Percentiles rank a stretch among this genome's conserved stretches.
Evolutionary conservation across 2,113 vertebrate species (phyloP).

Genomic region (human): DNA sequence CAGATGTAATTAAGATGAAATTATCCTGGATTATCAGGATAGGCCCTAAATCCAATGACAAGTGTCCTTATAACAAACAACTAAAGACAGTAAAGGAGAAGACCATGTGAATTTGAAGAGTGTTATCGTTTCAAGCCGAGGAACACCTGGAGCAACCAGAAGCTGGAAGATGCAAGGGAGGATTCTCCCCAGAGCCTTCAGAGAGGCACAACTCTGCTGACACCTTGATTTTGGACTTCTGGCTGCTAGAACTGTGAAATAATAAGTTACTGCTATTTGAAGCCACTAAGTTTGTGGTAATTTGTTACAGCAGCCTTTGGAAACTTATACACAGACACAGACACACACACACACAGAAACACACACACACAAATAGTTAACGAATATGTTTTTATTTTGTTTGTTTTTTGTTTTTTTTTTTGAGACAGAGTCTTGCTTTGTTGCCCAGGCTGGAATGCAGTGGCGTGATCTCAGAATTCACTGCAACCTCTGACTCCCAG

Average conservation of each 20-base stretch:
- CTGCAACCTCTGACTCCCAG: too few species aligned
- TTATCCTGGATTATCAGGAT: neutral
- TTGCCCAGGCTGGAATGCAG: too few species aligned
- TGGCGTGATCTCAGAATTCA: too few species aligned
- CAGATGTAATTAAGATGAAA: neutral
- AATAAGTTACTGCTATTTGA: neutral
- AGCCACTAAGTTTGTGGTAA: neutral
- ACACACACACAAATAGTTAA: neutral
- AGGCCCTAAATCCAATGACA: neutral
- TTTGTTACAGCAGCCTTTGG: neutral
- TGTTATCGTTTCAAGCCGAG: neutral
- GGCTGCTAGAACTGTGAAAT: neutral
- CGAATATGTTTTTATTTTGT: too few species aligned
- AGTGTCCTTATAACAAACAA: neutral
- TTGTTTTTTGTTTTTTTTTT: too few species aligned
- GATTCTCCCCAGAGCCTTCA: neutral
- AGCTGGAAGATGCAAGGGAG: neutral
- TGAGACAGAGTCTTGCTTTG: too few species aligned
- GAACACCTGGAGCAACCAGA: neutral
- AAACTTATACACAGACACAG: neutral
- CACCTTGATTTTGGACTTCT: neutral
- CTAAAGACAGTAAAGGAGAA: neutral
- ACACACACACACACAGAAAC: neutral
- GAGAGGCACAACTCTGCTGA: too few species aligned
- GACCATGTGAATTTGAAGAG: neutral